Evolutionary conservation across 2,797 vertebrate species (phyloP).

Genomic region (Coilia nasus): DNA sequence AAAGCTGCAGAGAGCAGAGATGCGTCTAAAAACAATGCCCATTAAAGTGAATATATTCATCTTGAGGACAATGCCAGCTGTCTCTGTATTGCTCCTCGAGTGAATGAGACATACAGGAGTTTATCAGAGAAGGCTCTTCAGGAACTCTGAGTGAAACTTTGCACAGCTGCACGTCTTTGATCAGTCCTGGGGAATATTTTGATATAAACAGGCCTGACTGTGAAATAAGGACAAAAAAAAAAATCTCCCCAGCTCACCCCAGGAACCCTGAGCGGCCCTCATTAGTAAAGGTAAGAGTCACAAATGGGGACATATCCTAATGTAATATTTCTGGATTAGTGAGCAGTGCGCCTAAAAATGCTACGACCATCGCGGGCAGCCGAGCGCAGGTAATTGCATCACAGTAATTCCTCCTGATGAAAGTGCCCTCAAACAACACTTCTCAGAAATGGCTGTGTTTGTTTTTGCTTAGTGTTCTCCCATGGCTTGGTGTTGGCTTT

Average conservation of each 20-base stretch:
- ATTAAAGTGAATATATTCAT: not conserved
- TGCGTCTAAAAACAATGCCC: not conserved
- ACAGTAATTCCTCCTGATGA: slow-evolving; percentile 30
- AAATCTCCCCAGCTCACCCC: not conserved
- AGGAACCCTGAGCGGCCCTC: not conserved
- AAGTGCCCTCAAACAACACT: slow-evolving; percentile 11
- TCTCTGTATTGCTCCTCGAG: not conserved
- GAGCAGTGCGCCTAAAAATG: not conserved
- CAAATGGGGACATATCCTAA: slow-evolving; percentile 18
- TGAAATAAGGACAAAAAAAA: not conserved
- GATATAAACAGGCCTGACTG: not conserved
- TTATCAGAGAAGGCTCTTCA: not conserved
- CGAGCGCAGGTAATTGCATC: slow-evolving; percentile 9
- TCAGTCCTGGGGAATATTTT: not conserved
- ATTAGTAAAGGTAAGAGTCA: not conserved
- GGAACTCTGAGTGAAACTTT: not conserved
- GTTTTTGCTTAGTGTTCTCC: slow-evolving; percentile 9
- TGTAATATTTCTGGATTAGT: slow-evolving; percentile 15
- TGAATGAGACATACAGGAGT: not conserved
- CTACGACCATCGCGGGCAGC: not conserved
- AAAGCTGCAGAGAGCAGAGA: not conserved
- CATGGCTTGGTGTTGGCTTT: not conserved
- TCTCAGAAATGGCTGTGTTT: slow-evolving; percentile 2
- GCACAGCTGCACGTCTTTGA: not conserved
- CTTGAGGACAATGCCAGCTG: not conserved